These are phyloP conservation scores for Crioceris asparagi DNA, from an alignment of 2,888 invertebrate genomes.

Conservation along the genomic window DNA sequence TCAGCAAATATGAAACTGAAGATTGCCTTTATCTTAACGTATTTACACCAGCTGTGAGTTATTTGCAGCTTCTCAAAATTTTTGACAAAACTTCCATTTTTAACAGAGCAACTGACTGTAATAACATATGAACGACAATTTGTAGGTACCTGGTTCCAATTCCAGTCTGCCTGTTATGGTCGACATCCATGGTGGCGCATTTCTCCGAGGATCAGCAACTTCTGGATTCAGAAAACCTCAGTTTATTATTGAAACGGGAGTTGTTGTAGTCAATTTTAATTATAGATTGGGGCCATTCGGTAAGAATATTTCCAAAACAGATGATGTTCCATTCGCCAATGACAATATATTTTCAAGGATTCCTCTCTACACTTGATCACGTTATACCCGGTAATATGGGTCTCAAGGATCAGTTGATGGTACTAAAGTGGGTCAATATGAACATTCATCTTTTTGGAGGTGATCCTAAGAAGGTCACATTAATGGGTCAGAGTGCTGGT, in stretches of 20 bases:
- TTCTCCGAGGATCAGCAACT: conserved; percentile 16
- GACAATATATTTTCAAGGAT: conserved; percentile 17
- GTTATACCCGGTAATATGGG: conserved; percentile 19
- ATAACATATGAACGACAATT: no score
- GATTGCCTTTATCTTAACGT: conserved; percentile 17
- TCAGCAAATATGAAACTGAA: conserved; percentile 11
- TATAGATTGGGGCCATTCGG: conserved; percentile 24
- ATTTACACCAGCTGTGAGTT: conserved; percentile 11
- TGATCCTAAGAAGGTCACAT: conserved; percentile 12
- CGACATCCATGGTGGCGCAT: conserved; percentile 23
- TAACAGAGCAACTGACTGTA: no score
- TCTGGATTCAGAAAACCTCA: conserved; percentile 14
- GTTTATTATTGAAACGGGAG: conserved; percentile 19
- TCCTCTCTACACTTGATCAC: conserved; percentile 20
- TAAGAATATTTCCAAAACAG: no score
- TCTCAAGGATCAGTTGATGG: conserved; percentile 13
- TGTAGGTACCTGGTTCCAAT: conserved; percentile 12
- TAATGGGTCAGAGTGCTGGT: conserved; percentile 14
- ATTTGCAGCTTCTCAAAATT: not conserved
- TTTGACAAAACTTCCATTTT: not conserved
- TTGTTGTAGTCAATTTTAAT: conserved; percentile 22
- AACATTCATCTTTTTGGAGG: conserved; percentile 14
- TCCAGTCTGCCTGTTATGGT: conserved; percentile 21
- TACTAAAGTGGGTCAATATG: conserved; percentile 12
- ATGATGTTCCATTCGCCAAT: no score